Base-by-base conservation (phyloP, 2,113 vertebrate genomes). In the Zosterops pallidus region DNA sequence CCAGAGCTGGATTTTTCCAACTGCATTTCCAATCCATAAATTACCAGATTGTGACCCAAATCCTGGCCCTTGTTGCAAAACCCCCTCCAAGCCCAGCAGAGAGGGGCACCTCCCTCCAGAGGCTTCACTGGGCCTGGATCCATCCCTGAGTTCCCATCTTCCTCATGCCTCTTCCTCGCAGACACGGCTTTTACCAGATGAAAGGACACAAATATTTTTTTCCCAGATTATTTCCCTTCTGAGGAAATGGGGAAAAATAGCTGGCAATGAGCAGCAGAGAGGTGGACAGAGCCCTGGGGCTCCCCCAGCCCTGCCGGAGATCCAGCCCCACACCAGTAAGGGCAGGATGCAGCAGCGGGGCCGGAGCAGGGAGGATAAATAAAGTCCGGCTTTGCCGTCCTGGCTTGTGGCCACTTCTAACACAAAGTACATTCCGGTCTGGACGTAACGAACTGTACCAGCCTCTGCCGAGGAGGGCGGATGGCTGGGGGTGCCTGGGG, bases 371-470 rank as follows among this genome's bases (percentile, higher is more conserved):
- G 95, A 95, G 92, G 92, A 97, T 97, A 98, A 98, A 98, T 98
- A 97, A 97, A 98, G 96, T 78, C 95, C 95, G 77, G 97, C 94
- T 96, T 89, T 60, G 85, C 71, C 77, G 95, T 93, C 77, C 97
- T 98, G 98, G 98, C 97, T 90, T 53, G 85, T 60, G 95, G 97
- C 98, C 98, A 98, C 96, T 94, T 97, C 94, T 95, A 97, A 97
- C 97, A 98, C 97, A 97, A 97, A 96, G 98, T 97, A 98, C 98
- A 98, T 98, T 98, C 98, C 96, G 95, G 97, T 95, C 97, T 96
- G 96, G 92, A 97, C 50, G 74, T 97, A 97, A 98, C 98, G 98
- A 97, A 97, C 97, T 98, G 97, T 98, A 98, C 97, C 97, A 98
- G 97, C 74, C 97, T 97, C 96, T 28, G 91, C 62, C 60, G 77